phyloP scores from a whole-genome alignment of 2,113 vertebrate genomes.

The Larimichthys crocea region DNA sequence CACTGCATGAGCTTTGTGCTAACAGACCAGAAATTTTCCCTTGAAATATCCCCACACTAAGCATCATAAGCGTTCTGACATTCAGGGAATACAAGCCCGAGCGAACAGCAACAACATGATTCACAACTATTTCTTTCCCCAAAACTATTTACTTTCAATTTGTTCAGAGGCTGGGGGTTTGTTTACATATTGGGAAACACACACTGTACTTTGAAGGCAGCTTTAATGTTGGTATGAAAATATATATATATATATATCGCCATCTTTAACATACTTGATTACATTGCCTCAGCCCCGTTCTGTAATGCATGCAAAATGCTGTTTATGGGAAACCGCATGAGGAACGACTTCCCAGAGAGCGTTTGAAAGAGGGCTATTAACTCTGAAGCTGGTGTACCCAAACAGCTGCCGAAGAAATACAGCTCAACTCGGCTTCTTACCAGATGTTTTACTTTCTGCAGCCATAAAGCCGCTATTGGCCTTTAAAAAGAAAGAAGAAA shows the following conservation, averaged over 20 bases:
- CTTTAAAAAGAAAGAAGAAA: neutral
- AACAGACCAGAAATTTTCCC: neutral
- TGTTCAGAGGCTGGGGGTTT: slow-evolving; percentile 47
- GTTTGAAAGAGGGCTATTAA: slow-evolving; percentile 50
- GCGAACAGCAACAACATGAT: slow-evolving; percentile 32
- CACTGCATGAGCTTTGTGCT: neutral
- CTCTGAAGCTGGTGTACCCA: slow-evolving; percentile 14
- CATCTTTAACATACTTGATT: slow-evolving; percentile 55
- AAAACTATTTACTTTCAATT: slow-evolving; percentile 59
- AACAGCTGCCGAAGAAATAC: slow-evolving; percentile 35
- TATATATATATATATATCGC: slow-evolving; percentile 21
- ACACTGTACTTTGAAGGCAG: slow-evolving; percentile 26
- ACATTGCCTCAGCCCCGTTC: slow-evolving; percentile 17
- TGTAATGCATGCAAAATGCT: slow-evolving; percentile 57
- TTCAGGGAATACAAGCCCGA: neutral
- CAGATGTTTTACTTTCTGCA: slow-evolving; percentile 33
- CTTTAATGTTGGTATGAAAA: slow-evolving; percentile 53
- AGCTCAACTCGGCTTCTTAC: neutral
- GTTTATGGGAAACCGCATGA: slow-evolving; percentile 53
- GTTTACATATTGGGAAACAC: slow-evolving; percentile 51
- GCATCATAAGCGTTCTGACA: slow-evolving; percentile 2
- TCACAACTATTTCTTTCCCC: slow-evolving; percentile 8
- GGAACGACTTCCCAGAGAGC: slow-evolving; percentile 42
- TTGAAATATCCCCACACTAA: slow-evolving; percentile 23
- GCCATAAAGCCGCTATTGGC: neutral